Percentiles rank a stretch among this genome's conserved stretches.
These are phyloP conservation scores for Pachyuromys duprasi DNA, from an alignment of 2,797 vertebrate genomes.

Conservation along the genomic window DNA sequence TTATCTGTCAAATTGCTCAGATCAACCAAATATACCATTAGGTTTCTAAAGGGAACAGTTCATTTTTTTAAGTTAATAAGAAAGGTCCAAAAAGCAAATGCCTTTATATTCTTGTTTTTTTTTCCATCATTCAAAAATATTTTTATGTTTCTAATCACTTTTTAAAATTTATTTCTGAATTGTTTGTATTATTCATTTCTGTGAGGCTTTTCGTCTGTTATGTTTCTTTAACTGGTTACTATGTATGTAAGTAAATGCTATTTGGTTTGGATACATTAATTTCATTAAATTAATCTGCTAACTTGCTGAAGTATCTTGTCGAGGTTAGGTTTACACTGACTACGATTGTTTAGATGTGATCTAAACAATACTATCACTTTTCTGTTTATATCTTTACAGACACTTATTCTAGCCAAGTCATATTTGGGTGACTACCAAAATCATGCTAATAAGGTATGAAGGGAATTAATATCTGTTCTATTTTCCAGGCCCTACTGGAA, in stretches of 20 bases:
- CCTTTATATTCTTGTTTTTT: not conserved
- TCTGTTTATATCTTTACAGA: not conserved
- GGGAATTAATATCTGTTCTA: not conserved
- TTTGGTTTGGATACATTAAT: not conserved
- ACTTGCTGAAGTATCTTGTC: not conserved
- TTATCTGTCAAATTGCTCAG: not conserved
- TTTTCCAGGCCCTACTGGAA: not conserved
- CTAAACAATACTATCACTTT: no score
- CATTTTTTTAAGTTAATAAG: not conserved
- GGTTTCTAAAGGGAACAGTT: not conserved
- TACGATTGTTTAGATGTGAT: not conserved
- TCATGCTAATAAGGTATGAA: not conserved
- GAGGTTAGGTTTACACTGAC: not conserved
- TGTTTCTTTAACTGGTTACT: not conserved
- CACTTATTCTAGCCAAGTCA: not conserved
- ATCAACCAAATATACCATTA: not conserved
- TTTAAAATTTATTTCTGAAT: not conserved
- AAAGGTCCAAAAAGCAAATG: not conserved
- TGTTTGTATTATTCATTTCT: not conserved
- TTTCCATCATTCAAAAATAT: not conserved
- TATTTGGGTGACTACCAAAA: not conserved
- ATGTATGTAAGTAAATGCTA: not conserved
- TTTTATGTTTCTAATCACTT: not conserved
- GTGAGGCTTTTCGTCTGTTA: not conserved
- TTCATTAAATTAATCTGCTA: not conserved